Percentiles rank a stretch among this genome's conserved stretches.
Conservation (phyloP, 1,140 invertebrate species). For the Solen grandis region DNA sequence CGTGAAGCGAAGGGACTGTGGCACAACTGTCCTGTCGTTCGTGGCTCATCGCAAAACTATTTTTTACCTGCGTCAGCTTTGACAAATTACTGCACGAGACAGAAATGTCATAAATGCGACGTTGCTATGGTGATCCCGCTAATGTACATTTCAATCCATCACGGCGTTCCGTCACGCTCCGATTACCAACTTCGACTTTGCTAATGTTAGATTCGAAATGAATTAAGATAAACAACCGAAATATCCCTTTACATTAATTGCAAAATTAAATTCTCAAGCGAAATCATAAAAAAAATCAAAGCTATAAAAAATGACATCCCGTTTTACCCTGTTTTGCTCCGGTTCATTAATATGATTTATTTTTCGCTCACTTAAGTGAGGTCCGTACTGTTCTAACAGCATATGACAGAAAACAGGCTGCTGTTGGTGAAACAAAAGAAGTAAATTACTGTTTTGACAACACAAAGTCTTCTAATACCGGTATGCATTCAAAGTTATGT, state of each 20-base stretch:
- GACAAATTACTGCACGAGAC: slow-evolving; percentile 40
- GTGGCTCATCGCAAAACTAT: background rate
- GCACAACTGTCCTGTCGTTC: background rate
- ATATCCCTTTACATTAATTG: background rate
- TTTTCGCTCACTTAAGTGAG: background rate
- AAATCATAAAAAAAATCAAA: slow-evolving; percentile 9
- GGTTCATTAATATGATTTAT: slow-evolving; percentile 34
- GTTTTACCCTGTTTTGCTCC: slow-evolving; percentile 5
- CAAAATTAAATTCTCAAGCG: slow-evolving; percentile 1
- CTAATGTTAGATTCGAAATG: slow-evolving; percentile 22
- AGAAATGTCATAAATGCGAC: slow-evolving; percentile 44
- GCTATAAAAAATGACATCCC: slow-evolving; percentile 32
- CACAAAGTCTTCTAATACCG: too few relatives aligned
- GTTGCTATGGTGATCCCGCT: slow-evolving; percentile 34
- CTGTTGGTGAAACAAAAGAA: background rate
- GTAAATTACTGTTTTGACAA: too few relatives aligned
- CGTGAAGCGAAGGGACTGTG: background rate
- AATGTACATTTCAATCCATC: slow-evolving; percentile 49
- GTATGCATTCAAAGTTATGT: too few relatives aligned
- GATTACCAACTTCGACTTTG: slow-evolving; percentile 18
- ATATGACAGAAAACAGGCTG: background rate
- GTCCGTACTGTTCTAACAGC: slow-evolving; percentile 3
- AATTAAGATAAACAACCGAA: slow-evolving; percentile 26
- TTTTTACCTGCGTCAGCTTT: slow-evolving; percentile 31
- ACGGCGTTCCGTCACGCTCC: slow-evolving; percentile 23